Conservation (phyloP, 23 tunicate genomes). For the Oikopleura vanhoeffeni region DNA sequence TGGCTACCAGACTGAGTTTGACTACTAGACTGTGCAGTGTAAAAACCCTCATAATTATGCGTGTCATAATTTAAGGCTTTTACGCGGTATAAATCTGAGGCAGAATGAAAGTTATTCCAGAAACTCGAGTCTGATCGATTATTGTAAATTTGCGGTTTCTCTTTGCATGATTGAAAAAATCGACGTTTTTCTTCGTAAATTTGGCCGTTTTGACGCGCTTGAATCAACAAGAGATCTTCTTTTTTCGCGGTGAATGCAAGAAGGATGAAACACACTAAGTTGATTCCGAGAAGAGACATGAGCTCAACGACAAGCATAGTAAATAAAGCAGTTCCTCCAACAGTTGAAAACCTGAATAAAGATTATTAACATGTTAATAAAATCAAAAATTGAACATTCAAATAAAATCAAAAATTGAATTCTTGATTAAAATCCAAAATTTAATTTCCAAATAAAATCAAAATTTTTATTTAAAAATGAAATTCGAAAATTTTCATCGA, state of each 20-base stretch:
- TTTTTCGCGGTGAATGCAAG: background rate
- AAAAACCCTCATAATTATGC: too few species aligned
- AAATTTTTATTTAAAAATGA: too few species aligned
- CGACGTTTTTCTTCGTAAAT: background rate
- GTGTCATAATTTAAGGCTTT: background rate
- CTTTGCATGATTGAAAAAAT: too few species aligned
- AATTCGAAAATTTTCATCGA: too few species aligned
- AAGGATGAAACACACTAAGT: background rate
- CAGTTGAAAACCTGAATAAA: background rate
- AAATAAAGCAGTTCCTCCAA: background rate
- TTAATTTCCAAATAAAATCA: too few species aligned
- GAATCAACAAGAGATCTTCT: background rate
- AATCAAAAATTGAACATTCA: too few species aligned
- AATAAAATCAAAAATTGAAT: too few species aligned
- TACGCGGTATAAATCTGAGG: background rate
- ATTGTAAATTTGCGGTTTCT: background rate
- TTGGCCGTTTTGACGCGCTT: background rate
- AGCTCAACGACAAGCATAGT: background rate
- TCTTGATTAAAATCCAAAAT: too few species aligned
- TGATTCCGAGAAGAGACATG: background rate
- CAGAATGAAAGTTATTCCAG: background rate
- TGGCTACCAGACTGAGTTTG: too few species aligned
- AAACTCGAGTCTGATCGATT: background rate
- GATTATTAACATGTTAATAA: too few species aligned
- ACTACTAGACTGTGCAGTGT: too few species aligned